Evolutionary conservation across 2,113 vertebrate species (phyloP), one percentile per base, ranked within the genome.

Genomic region (Eublepharis macularius): DNA sequence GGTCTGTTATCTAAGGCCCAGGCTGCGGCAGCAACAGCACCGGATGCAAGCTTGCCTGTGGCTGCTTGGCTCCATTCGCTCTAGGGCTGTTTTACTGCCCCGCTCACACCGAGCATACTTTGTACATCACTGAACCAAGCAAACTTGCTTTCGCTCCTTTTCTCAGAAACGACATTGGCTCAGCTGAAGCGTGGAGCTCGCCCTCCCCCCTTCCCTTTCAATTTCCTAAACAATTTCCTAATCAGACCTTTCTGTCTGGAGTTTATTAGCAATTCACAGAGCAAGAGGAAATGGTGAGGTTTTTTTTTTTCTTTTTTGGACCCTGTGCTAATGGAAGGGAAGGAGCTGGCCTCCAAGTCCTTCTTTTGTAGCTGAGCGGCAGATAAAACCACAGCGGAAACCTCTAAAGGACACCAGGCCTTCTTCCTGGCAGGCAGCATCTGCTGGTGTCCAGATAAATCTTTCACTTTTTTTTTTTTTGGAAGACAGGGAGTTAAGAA

Each of bases 191-290:
- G 9, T 0, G 26, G 45, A 47, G 29, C 7, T 32, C 32, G 32
- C 36, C 12, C 81, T 88, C 86, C 86, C 89, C 90, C 83, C 83
- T 85, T 88, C 90, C 90, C 84, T 89, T 87, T 85, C 94, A 90
- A 47, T 88, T 94, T 94, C 94, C 94, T 91, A 90, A 93, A 93
- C 93, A 89, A 95, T 95, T 94, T 94, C 93, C 94, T 94, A 89
- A 93, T 90, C 93, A 63, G 92, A 36, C 70, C 29, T 84, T 90
- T 84, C 90, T 89, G 94, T 94, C 94, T 95, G 95, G 94, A 93
- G 86, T 84, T 86, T 92, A 94, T 96, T 95, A 95, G 94, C 80
- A 87, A 93, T 93, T 92, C 94, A 85, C 91, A 92, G 91, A 88
- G 90, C 91, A 3, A 87, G 90, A 94, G 94, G 94, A 95, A 95